Evolutionary conservation across 2,797 vertebrate genomes (phyloP), one percentile per base, ranked within the genome.

Genomic region (Miopithecus talapoin): DNA sequence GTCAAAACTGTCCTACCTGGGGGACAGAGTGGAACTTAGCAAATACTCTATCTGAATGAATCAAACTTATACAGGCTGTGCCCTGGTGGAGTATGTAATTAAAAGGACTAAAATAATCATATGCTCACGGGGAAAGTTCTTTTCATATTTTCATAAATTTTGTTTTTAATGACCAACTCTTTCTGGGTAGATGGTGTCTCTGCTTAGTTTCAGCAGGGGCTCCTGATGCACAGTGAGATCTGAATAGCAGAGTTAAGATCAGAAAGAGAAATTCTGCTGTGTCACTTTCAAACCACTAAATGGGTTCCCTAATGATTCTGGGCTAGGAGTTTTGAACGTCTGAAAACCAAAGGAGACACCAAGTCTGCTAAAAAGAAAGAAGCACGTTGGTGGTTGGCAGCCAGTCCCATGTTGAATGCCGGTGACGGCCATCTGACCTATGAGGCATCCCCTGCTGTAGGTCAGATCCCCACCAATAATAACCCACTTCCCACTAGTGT

Each of bases 261-360:
- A 10, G 89, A 98, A 97, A 79, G 89, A 91, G 75, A 97, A 97
- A 97, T 93, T 96, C 94, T 97, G 96, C 97, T 72, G 0, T 95
- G 97, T 96, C 97, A 98, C 98, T 98, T 97, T 94, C 92, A 97
- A 97, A 96, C 95, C 97, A 94, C 97, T 97, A 98, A 98, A 95
- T 98, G 97, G 96, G 95, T 90, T 94, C 96, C 90, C 76, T 96
- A 93, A 74, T 97, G 96, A 98, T 98, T 98, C 98, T 98, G 95
- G 97, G 91, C 59, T 93, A 79, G 94, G 93, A 94, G 80, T 97
- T 98, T 92, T 97, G 94, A 97, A 96, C 97, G 97, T 95, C 98
- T 95, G 72, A 97, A 97, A 98, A 98, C 97, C 95, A 98, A 96
- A 98, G 98, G 98, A 96, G 97, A 98, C 97, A 97, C 84, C 85